Evolutionary conservation across 2,113 vertebrate species (phyloP).

Genomic region (Coptodon rendalli): DNA sequence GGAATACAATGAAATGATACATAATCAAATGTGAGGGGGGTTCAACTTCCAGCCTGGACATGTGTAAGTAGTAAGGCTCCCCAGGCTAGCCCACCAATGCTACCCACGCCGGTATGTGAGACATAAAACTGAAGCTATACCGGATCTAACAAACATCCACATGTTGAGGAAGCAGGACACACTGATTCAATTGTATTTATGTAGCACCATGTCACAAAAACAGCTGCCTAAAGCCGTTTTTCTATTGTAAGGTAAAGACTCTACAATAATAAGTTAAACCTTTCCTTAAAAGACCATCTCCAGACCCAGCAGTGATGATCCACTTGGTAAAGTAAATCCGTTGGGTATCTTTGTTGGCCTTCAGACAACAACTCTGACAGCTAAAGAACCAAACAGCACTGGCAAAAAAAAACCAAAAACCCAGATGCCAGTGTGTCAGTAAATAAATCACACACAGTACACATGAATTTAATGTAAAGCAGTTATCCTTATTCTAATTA

Average conservation of each 20-base stretch:
- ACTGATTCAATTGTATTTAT: not conserved
- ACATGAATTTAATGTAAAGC: not conserved
- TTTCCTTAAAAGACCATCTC: accelerated
- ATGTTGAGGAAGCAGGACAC: not conserved
- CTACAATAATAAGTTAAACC: not conserved
- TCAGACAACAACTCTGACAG: not conserved
- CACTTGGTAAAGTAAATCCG: accelerated
- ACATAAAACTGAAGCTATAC: not conserved
- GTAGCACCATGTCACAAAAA: not conserved
- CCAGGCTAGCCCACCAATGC: not conserved
- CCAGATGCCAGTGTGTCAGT: not conserved
- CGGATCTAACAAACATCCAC: not conserved
- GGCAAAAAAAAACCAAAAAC: not conserved
- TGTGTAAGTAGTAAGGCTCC: not conserved
- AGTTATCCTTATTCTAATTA: not conserved
- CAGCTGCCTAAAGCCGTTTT: not conserved
- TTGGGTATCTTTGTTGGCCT: not conserved
- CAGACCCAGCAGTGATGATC: not conserved
- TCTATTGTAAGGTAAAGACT: not conserved
- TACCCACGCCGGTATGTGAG: not conserved
- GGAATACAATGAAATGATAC: not conserved
- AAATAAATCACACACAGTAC: not conserved
- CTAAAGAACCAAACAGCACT: not conserved
- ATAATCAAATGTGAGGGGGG: not conserved
- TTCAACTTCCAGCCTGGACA: accelerated